phyloP scores from a whole-genome alignment of 2,113 vertebrate species.

The Onychorhynchus coronatus region DNA sequence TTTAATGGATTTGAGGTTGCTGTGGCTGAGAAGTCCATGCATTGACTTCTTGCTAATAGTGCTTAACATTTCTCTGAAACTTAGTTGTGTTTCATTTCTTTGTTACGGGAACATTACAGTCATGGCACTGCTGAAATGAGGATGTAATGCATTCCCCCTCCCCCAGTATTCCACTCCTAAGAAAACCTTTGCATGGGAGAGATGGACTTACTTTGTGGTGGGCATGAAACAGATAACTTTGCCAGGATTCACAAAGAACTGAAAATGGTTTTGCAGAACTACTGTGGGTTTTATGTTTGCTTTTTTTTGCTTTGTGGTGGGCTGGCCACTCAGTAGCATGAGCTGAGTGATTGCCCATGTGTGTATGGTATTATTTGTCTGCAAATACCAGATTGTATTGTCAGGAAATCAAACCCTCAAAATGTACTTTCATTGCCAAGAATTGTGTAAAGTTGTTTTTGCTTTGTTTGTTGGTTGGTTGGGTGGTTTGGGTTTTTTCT shows the following conservation, averaged over 20 bases:
- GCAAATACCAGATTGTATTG: slow-evolving; percentile 14
- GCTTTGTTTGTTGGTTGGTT: neutral
- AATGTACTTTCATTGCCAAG: neutral
- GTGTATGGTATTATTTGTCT: neutral
- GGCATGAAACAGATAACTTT: neutral
- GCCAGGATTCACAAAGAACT: neutral
- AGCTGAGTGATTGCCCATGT: neutral
- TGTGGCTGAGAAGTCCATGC: neutral
- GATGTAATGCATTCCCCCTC: neutral
- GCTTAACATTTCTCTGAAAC: neutral
- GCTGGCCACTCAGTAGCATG: neutral
- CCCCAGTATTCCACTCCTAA: neutral
- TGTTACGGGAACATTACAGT: neutral
- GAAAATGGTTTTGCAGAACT: neutral
- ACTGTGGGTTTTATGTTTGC: neutral
- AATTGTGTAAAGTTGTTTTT: slow-evolving; percentile 14
- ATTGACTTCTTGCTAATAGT: neutral
- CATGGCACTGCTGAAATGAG: neutral
- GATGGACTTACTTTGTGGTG: neutral
- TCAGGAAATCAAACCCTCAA: slow-evolving; percentile 14
- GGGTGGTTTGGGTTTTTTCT: neutral
- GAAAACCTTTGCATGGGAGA: neutral
- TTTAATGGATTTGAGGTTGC: slow-evolving; percentile 13
- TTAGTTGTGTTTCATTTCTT: neutral
- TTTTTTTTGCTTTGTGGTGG: neutral